These are phyloP conservation scores for Axea sp. DNA, from an alignment of 2,888 invertebrate species.

Conservation along the genomic window DNA sequence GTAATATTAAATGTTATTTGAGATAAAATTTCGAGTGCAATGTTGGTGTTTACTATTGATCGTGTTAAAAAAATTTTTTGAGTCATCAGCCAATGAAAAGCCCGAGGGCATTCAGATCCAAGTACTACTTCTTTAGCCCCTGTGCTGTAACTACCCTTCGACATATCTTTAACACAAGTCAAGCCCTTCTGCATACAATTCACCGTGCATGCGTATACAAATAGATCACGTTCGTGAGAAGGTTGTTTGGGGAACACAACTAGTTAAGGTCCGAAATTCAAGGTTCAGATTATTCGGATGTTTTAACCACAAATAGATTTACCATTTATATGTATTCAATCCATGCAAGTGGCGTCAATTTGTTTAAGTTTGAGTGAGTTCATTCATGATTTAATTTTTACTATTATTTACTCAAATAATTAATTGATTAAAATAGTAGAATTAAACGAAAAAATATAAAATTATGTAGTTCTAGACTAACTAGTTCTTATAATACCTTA, in stretches of 20 bases:
- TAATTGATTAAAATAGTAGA: too few relatives aligned
- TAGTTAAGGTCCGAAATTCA: slow-evolving; percentile 12
- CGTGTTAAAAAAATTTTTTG: slow-evolving; percentile 5
- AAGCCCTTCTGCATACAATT: slow-evolving; percentile 16
- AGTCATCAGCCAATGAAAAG: slow-evolving; percentile 6
- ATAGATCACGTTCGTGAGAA: slow-evolving; percentile 47
- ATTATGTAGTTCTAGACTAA: too few relatives aligned
- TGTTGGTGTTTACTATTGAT: background rate
- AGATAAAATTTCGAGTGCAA: too few relatives aligned
- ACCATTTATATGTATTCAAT: background rate
- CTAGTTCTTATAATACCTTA: too few relatives aligned
- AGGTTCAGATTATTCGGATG: slow-evolving; percentile 67
- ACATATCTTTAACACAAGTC: slow-evolving; percentile 23
- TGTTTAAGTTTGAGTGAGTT: too few relatives aligned
- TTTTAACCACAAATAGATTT: slow-evolving; percentile 20
- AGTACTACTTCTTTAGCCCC: slow-evolving; percentile 16
- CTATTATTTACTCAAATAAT: too few relatives aligned
- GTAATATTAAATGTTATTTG: too few relatives aligned
- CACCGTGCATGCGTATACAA: slow-evolving; percentile 42
- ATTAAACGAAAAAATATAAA: too few relatives aligned
- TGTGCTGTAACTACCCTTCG: slow-evolving; percentile 20
- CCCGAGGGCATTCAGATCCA: slow-evolving; percentile 15
- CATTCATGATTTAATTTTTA: too few relatives aligned
- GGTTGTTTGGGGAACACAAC: slow-evolving; percentile 43
- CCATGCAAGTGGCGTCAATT: too few relatives aligned